Conservation (phyloP, 2,888 invertebrate genomes). For the Limnephilus rhombicus region DNA sequence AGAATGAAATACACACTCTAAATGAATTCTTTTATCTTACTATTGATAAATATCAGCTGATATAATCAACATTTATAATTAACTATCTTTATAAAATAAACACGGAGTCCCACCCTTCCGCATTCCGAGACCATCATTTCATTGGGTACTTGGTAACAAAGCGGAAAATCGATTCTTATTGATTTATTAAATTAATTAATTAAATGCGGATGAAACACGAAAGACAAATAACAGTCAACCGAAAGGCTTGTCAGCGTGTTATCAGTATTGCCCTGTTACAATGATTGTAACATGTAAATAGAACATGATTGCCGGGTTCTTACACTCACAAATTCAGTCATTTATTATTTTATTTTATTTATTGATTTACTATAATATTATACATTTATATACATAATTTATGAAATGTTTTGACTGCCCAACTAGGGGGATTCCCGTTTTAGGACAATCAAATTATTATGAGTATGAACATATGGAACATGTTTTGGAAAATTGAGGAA, state of each 20-base stretch:
- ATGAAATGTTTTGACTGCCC: too few relatives aligned
- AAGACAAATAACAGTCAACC: background rate
- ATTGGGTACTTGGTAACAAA: background rate
- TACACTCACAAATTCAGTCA: background rate
- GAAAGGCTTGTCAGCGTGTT: background rate
- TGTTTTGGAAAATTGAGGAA: too few relatives aligned
- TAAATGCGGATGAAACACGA: background rate
- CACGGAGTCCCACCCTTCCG: background rate
- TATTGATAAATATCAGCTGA: background rate
- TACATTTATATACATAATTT: too few relatives aligned
- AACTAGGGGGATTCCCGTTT: too few relatives aligned
- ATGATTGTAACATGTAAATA: background rate
- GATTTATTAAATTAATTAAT: background rate
- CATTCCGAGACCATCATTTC: background rate
- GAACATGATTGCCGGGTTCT: background rate
- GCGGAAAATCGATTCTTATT: background rate
- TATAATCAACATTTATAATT: background rate
- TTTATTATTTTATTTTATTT: too few relatives aligned
- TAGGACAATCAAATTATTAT: too few relatives aligned
- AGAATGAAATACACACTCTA: too few relatives aligned
- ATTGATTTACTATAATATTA: too few relatives aligned
- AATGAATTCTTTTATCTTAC: background rate
- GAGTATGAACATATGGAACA: too few relatives aligned
- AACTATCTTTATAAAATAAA: background rate
- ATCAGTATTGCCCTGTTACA: background rate